Evolutionary conservation across 1,140 invertebrate genomes (phyloP), one percentile per base, ranked within the genome.

Genomic region (Sminthurinus signatus): DNA sequence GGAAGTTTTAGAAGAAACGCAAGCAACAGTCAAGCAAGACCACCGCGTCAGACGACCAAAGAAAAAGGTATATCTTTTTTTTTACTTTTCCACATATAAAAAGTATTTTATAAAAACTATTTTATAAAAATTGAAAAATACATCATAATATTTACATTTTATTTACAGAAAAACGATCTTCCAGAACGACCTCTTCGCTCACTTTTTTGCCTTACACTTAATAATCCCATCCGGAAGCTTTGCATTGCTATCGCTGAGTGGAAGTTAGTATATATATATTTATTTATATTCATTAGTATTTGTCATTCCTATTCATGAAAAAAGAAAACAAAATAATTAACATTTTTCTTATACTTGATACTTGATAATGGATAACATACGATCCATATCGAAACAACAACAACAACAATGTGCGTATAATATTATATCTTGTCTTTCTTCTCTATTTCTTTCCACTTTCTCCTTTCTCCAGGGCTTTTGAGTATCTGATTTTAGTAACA

Each of bases 221-320:
- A 93, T 75, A 99, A 99, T 80, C 94, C 95, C 14, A 73, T 99
- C 32, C 82, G 96, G 70, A 94, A 93, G 76, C 77, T 96, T 61
- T 98, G 95, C 79, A 98, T 98, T 74, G 85, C 86, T 73, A 86
- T 99, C 68, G 93, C 97, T 52, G 96, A 99, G 79, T 98, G 94
- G 93, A 97, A 96, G 92, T 96, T 95, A 63, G 46, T 50, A 14
- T 15, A 42, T 23, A 15, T 14, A 32, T 23, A 36, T 19, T 56
- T 3, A 92, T 89, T 88, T 29, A 42, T 25, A 21, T 44, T 12
- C n/a, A 36, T 19, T 3, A 21, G n/a, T 17, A 21, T 56, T 14
- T 15, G 25, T 19, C 29, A 25, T 60, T 50, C 19, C 23, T 15
- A 5, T 2, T 17, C 28, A 51, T 12, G 17, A 56, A 2, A 32